phyloP scores from a whole-genome alignment of 2,888 invertebrate genomes.

The Cancer borealis region DNA sequence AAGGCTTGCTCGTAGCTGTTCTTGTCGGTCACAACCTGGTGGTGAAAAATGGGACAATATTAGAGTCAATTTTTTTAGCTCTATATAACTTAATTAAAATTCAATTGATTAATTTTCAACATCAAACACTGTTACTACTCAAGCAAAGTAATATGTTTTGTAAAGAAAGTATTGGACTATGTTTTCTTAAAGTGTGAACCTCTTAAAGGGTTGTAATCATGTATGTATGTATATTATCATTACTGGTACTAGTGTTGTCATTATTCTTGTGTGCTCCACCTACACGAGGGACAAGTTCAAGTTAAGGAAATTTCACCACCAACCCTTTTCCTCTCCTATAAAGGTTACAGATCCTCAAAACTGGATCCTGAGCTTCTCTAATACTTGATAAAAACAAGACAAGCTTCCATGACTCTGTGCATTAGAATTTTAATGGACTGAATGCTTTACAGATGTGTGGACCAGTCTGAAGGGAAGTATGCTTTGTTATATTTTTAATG shows the following conservation, averaged over 20 bases:
- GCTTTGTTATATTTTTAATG: neutral
- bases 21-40: conserved; percentile 85
- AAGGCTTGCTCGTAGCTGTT: conserved; percentile 88
- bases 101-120: no score
- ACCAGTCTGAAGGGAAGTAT: neutral
- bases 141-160: neutral
- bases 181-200: neutral
- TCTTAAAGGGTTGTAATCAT: neutral
- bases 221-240: neutral
- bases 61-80: neutral
- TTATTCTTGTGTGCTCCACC: neutral
- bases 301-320: neutral
- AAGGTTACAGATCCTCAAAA: neutral
- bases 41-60: neutral
- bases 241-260: neutral
- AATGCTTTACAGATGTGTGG: neutral
- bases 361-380: neutral
- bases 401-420: neutral
- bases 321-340: neutral
- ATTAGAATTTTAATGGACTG: conserved; percentile 16
- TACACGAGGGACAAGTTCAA: neutral
- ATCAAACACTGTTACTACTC: neutral
- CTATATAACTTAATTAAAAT: no score
- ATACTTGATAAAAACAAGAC: neutral
- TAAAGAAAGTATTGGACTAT: neutral